These are phyloP conservation scores for Hyles euphorbiae DNA, from an alignment of 1,140 invertebrate genomes.

Conservation along the genomic window DNA sequence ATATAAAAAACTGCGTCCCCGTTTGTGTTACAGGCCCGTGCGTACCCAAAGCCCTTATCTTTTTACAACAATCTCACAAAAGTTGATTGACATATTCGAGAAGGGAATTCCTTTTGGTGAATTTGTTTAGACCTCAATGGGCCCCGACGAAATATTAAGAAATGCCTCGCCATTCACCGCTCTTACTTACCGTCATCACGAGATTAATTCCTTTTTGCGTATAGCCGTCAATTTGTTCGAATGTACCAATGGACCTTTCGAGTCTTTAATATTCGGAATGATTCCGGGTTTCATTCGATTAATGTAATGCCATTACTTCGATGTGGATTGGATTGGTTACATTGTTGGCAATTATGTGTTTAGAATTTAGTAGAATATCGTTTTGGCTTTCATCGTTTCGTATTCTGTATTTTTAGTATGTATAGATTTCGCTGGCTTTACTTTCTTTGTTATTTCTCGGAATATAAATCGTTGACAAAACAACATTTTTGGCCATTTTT, in stretches of 20 bases:
- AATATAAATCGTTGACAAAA: too few species aligned
- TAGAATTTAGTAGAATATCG: too few species aligned
- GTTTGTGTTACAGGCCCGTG: conserved; percentile 11
- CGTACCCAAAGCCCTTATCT: conserved; percentile 31
- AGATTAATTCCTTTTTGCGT: conserved; percentile 34
- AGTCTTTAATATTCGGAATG: too few species aligned
- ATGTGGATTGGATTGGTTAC: too few species aligned
- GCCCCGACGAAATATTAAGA: conserved; percentile 40
- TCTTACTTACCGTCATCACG: conserved; percentile 25
- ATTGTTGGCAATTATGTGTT: too few species aligned
- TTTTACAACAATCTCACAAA: conserved; percentile 45
- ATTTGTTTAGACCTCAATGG: conserved; percentile 51
- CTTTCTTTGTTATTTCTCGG: too few species aligned
- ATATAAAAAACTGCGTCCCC: background rate
- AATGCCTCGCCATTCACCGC: conserved; percentile 31
- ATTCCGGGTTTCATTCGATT: too few species aligned
- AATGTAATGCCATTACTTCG: too few species aligned
- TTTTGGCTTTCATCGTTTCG: too few species aligned
- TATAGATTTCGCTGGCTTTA: too few species aligned
- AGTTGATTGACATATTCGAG: conserved; percentile 52
- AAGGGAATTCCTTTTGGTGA: conserved; percentile 43
- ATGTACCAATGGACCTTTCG: conserved; percentile 10
- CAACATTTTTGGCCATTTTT: too few species aligned
- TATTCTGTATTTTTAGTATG: too few species aligned
- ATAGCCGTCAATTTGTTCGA: conserved; percentile 4